A percentile compares a stretch with the other conserved stretches of the same genome.
Conservation (phyloP, 2,888 invertebrate genomes). For the Onthophagus sagittarius region DNA sequence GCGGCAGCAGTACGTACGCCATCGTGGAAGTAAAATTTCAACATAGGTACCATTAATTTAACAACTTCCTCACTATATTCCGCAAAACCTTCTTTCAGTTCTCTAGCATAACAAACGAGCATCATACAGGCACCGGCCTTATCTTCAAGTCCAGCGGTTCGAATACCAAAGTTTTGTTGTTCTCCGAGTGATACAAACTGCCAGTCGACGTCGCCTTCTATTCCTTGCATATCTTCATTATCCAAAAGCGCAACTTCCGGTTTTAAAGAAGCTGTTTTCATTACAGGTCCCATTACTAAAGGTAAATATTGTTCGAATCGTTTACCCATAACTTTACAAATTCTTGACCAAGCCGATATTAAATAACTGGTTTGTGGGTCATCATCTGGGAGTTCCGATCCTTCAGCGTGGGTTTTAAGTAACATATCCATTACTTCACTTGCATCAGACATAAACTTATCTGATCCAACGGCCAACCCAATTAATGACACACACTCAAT, state of each 20-base stretch:
- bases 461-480: constrained; percentile 79
- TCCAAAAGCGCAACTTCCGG: constrained; percentile 90
- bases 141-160: constrained; percentile 91
- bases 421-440: constrained; percentile 94
- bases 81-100: constrained; percentile 79
- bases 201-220: constrained; percentile 88
- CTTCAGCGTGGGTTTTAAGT: constrained; percentile 81
- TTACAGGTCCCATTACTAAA: constrained; percentile 91
- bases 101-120: constrained; percentile 92
- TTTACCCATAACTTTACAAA: constrained; percentile 80
- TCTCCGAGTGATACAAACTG: constrained; percentile 91
- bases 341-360: constrained; percentile 98
- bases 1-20: constrained; percentile 91
- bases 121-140: constrained; percentile 96
- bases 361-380: constrained; percentile 97
- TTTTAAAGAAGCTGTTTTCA: constrained; percentile 87
- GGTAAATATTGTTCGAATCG: constrained; percentile 90
- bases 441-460: constrained; percentile 86
- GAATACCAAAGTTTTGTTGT: constrained; percentile 92
- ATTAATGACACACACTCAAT: constrained; percentile 99
- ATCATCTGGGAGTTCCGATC: constrained; percentile 77
- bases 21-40: constrained; percentile 92
- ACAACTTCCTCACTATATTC: constrained; percentile 74
- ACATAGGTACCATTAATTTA: constrained; percentile 79
- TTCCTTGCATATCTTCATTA: constrained; percentile 77